These are phyloP conservation scores for Halictus rubicundus DNA, from an alignment of 1,140 invertebrate species.

Conservation along the genomic window DNA sequence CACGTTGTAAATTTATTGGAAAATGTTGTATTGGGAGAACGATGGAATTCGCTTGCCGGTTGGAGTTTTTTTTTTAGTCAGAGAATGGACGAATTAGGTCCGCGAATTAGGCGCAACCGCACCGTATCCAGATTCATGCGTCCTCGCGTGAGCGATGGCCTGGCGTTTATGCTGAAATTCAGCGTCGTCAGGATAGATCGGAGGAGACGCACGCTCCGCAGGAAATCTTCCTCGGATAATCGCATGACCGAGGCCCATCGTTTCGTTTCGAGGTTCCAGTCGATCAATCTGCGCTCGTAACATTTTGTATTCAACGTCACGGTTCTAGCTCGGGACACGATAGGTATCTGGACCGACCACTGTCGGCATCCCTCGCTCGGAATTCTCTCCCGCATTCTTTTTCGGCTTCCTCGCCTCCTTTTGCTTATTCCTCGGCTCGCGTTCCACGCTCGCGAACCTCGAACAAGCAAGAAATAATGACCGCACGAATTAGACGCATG, in stretches of 20 bases:
- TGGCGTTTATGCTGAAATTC: constrained; percentile 21
- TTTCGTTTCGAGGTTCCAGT: constrained; percentile 15
- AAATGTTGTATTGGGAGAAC: too few species aligned
- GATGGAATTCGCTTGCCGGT: too few species aligned
- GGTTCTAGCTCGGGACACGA: constrained; percentile 17
- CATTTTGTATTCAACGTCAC: not conserved
- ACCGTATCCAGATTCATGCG: constrained; percentile 3
- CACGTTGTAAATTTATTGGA: too few species aligned
- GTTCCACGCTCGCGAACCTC: too few species aligned
- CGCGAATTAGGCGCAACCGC: not conserved
- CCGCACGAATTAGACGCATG: too few species aligned
- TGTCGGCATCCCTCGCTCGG: too few species aligned
- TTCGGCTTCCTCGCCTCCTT: too few species aligned
- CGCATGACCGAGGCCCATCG: constrained; percentile 28
- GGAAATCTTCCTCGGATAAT: constrained; percentile 19
- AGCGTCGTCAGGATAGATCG: constrained; percentile 17
- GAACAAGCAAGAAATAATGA: too few species aligned
- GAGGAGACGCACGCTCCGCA: constrained; percentile 6
- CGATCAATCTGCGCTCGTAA: constrained; percentile 33
- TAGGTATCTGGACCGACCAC: not conserved
- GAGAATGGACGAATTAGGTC: too few species aligned
- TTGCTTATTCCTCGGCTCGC: too few species aligned
- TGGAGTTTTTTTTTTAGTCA: too few species aligned
- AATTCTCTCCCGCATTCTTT: too few species aligned
- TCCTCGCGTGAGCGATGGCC: not conserved